phyloP scores from a whole-genome alignment of 2,888 invertebrate genomes.

The Pegoplata infirma region DNA sequence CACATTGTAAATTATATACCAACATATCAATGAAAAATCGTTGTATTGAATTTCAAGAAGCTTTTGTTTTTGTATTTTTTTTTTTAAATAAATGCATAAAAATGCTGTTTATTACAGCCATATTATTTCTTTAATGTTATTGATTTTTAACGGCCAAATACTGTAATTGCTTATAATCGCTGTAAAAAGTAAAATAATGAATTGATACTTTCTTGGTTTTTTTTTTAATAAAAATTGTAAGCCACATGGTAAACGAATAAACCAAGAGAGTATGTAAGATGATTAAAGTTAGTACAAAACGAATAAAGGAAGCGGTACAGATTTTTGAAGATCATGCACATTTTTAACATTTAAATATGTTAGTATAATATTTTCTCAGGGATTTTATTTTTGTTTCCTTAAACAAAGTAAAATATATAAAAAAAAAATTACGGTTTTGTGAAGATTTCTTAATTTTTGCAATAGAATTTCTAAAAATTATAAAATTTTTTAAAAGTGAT shows the following conservation, averaged over 20 bases:
- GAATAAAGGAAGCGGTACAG: too few relatives aligned
- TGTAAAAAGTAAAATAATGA: constrained; percentile 30
- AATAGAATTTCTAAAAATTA: too few relatives aligned
- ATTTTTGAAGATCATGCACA: too few relatives aligned
- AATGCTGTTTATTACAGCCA: constrained; percentile 7
- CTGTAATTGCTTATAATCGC: constrained; percentile 28
- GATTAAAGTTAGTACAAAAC: not conserved
- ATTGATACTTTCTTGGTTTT: constrained; percentile 19
- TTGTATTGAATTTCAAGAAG: constrained; percentile 4
- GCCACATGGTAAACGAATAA: constrained; percentile 40
- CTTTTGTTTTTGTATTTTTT: too few relatives aligned
- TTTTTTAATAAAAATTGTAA: constrained; percentile 14
- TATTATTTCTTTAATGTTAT: constrained; percentile 48
- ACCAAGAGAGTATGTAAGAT: not conserved
- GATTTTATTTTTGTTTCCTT: too few relatives aligned
- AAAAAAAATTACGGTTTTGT: too few relatives aligned
- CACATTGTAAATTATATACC: constrained; percentile 21
- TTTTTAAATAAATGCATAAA: constrained; percentile 32
- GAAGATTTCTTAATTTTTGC: too few relatives aligned
- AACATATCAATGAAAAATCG: not conserved
- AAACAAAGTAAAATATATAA: too few relatives aligned
- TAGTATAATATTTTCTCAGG: too few relatives aligned
- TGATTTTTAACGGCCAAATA: constrained; percentile 53
- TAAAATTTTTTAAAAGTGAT: too few relatives aligned
- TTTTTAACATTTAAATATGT: too few relatives aligned